Evolutionary conservation across 2,797 vertebrate species (phyloP), one percentile per base, ranked within the genome.

Genomic region (Peromyscus aztecus): DNA sequence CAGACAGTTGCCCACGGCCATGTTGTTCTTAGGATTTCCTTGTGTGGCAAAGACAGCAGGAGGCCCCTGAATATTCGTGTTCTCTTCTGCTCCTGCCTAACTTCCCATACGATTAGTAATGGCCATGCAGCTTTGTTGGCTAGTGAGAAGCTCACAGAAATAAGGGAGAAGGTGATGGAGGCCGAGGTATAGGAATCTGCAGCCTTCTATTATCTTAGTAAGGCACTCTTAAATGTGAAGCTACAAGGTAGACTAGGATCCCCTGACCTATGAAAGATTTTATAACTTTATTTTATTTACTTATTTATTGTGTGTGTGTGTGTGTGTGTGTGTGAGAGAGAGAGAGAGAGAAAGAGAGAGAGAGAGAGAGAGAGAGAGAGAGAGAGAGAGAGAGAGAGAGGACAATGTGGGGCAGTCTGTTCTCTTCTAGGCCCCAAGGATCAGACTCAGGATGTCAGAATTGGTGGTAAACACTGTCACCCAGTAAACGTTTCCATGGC

Each of bases 141-240:
- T 67, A 67, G 49, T 67, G 40, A 59, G 77, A 82, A 69, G n/a
- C 59, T 52, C 91, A 63, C 43, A 95, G 52, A 94, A 77, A 80
- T 67, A 71, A 67, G 49, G 61, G 40, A 52, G 34, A 61, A 67
- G 24, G 23, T 13, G 59, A 29, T 8, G 52, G 43, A 34, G 43
- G 5, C 82, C 19, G 65, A 37, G 4, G 4, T 73, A 3, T 49
- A 16, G 34, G 34, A 31, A 19, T 2, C 34, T 76, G 10, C 27
- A 16, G 55, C n/a, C 55, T 40, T 77, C 40, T 55, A 2, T 27
- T 89, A 27, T 73, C 63, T 67, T 65, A 11, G 34, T 14, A 34
- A 94, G 63, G 43, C 76, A 34, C 31, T 94, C 78, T 89, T 75
- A 27, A 55, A 71, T 13, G 14, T 52, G 21, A 52, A 82, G 27